Percentiles rank a stretch among this genome's conserved stretches.
phyloP scores from a whole-genome alignment of 2,113 vertebrate species.

The Eudyptes chrysolophus region DNA sequence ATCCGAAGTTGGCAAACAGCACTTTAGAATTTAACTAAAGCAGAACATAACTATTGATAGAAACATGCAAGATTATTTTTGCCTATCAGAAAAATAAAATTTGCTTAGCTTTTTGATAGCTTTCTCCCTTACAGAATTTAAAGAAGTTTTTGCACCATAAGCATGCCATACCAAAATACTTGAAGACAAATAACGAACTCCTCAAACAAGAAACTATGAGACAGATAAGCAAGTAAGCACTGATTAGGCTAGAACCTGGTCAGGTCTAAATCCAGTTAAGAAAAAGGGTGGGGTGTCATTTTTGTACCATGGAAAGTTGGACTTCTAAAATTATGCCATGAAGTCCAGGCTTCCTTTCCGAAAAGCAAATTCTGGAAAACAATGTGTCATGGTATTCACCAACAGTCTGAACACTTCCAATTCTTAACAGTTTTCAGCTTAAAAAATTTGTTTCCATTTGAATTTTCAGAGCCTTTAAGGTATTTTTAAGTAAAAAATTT shows the following conservation, averaged over 20 bases:
- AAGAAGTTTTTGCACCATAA: background rate
- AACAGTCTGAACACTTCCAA: background rate
- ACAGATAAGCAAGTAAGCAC: background rate
- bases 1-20: background rate
- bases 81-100: background rate
- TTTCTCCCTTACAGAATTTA: background rate
- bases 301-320: background rate
- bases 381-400: accelerated
- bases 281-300: background rate
- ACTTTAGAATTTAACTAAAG: background rate
- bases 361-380: background rate
- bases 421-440: background rate
- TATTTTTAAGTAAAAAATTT: background rate
- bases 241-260: background rate
- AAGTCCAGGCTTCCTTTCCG: background rate
- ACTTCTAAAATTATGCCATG: background rate
- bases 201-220: background rate
- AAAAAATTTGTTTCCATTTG: background rate
- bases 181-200: background rate
- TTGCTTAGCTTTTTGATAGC: background rate
- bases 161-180: background rate
- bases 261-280: background rate
- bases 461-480: background rate
- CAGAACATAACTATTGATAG: background rate
- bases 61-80: background rate